Conservation (phyloP, 2,888 invertebrate species). For the Disparrhopalites patrizii region DNA sequence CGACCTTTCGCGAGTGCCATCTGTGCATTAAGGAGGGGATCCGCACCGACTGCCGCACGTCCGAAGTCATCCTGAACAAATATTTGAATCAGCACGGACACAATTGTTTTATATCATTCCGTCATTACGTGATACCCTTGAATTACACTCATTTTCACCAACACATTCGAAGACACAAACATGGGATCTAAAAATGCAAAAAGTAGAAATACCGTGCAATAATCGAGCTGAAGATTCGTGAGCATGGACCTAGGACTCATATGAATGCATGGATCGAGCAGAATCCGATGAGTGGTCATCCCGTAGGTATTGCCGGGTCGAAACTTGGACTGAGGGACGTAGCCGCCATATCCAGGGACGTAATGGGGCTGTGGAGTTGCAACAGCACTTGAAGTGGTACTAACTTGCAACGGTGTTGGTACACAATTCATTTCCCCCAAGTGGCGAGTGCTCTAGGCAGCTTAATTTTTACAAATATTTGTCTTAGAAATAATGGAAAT, state of each 20-base stretch:
- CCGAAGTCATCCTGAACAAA: slow-evolving; percentile 46
- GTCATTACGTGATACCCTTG: too few relatives aligned
- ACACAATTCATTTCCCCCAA: slow-evolving; percentile 21
- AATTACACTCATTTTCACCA: too few relatives aligned
- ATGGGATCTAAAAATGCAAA: too few relatives aligned
- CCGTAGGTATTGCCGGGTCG: slow-evolving; percentile 45
- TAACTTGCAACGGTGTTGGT: neutral
- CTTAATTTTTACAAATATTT: too few relatives aligned
- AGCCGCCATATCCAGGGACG: slow-evolving; percentile 42
- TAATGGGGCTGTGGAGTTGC: slow-evolving; percentile 42
- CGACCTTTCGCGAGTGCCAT: slow-evolving; percentile 43
- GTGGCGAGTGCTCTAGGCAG: too few relatives aligned
- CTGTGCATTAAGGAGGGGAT: slow-evolving; percentile 35
- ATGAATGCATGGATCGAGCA: slow-evolving; percentile 45
- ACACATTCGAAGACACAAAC: too few relatives aligned
- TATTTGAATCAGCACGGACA: too few relatives aligned
- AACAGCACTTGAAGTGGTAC: slow-evolving; percentile 25
- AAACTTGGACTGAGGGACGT: slow-evolving; percentile 41
- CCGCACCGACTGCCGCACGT: slow-evolving; percentile 37
- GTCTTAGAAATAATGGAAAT: too few relatives aligned
- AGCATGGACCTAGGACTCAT: slow-evolving; percentile 45
- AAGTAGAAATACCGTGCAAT: slow-evolving; percentile 44
- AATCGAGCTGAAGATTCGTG: slow-evolving; percentile 40
- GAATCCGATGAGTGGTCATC: slow-evolving; percentile 40
- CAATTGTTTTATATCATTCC: too few relatives aligned